phyloP scores from a whole-genome alignment of 2,113 vertebrate genomes.

The Scalopus aquaticus region DNA sequence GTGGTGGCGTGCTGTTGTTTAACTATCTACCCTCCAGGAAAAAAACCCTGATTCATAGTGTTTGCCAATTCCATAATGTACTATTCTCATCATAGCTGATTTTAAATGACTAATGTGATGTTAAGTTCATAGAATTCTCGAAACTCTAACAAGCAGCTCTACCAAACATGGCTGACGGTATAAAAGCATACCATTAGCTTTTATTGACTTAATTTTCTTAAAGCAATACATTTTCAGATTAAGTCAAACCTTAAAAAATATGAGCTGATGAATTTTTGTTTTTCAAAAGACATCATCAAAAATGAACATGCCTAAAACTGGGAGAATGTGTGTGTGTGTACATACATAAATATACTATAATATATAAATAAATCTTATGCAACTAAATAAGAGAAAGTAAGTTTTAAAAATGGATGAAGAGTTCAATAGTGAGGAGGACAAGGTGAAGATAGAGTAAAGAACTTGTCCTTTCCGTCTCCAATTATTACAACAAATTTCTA shows the following conservation, averaged over 20 bases:
- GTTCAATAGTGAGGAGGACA: not conserved
- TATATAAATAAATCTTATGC: not conserved
- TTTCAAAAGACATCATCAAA: not conserved
- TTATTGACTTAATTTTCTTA: not conserved
- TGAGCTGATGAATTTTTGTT: not conserved
- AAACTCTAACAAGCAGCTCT: not conserved
- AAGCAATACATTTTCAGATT: not conserved
- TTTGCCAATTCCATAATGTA: not conserved
- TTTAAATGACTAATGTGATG: not conserved
- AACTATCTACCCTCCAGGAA: not conserved
- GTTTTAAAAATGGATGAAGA: not conserved
- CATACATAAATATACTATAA: too few relatives aligned
- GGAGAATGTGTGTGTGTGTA: not conserved
- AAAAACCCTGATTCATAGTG: not conserved
- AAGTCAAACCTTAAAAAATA: not conserved
- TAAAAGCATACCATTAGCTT: not conserved
- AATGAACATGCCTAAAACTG: not conserved
- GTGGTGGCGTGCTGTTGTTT: not conserved
- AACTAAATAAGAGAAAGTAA: not conserved
- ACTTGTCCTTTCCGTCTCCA: too few relatives aligned
- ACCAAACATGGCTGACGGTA: not conserved
- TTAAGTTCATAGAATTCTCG: not conserved
- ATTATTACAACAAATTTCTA: too few relatives aligned
- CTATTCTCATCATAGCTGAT: not conserved
- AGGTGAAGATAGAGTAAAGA: too few relatives aligned